These are phyloP conservation scores for Falco concolor DNA, from an alignment of 2,797 vertebrate species.

Conservation along the genomic window DNA sequence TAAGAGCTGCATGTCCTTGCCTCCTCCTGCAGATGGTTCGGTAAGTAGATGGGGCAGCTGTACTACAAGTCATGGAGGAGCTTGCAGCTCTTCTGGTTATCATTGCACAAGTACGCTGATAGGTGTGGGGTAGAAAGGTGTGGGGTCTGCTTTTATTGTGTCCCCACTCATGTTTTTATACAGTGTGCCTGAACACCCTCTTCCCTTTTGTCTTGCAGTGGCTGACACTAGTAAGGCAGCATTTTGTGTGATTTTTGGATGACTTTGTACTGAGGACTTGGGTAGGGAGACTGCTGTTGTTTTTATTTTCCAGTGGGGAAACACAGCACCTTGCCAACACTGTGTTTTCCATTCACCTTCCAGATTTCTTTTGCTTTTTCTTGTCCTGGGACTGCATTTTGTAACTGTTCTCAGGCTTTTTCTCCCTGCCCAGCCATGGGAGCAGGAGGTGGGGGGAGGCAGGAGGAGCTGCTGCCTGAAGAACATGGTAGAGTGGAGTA, in stretches of 20 bases:
- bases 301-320: not conserved
- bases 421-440: not conserved
- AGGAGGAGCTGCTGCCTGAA: not conserved
- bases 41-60: not conserved
- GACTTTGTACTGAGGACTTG: not conserved
- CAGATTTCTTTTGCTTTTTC: not conserved
- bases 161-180: fast-evolving
- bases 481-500: fast-evolving
- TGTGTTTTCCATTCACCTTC: not conserved
- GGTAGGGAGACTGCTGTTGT: not conserved
- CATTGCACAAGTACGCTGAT: not conserved
- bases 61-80: not conserved
- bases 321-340: not conserved
- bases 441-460: not conserved
- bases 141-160: not conserved
- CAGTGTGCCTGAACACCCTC: not conserved
- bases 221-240: not conserved
- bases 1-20: not conserved
- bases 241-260: not conserved
- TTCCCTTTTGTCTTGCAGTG: not conserved
- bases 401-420: not conserved
- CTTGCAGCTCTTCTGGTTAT: not conserved
- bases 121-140: not conserved
- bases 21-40: not conserved
- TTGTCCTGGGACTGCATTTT: not conserved